Evolutionary conservation across 2,113 vertebrate genomes (phyloP).

Genomic region (Sigmodon hispidus): DNA sequence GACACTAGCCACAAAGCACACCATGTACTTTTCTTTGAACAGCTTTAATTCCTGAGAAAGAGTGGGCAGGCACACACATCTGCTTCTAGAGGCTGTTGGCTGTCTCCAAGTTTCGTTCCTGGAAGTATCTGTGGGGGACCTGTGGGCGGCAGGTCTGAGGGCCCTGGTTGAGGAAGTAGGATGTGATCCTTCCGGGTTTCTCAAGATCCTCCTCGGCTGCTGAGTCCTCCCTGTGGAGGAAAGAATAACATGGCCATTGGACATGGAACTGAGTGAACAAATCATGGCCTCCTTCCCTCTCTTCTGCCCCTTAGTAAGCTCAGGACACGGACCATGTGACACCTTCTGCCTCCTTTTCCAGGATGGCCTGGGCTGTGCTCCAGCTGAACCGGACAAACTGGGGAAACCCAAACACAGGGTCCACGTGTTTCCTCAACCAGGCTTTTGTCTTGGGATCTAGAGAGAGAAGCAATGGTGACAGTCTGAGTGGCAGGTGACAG

Average conservation of each 20-base stretch:
- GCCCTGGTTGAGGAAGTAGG: conserved; percentile 68
- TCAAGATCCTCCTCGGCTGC: conserved; percentile 77
- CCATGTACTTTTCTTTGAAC: neutral
- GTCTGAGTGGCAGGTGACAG: neutral
- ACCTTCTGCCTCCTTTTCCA: conserved; percentile 89
- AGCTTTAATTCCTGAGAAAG: conserved; percentile 54
- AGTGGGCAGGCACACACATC: neutral
- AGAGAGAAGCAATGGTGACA: neutral
- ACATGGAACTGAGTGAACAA: too few relatives aligned
- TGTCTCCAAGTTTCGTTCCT: conserved; percentile 88
- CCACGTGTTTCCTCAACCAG: conserved; percentile 90
- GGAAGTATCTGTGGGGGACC: conserved; percentile 89
- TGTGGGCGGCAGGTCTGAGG: neutral
- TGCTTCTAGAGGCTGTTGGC: conserved; percentile 77
- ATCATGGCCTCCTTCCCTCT: neutral
- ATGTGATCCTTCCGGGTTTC: conserved; percentile 71
- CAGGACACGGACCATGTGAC: conserved; percentile 87
- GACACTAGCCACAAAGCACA: neutral
- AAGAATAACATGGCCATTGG: neutral
- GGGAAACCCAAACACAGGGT: conserved; percentile 93
- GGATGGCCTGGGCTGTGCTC: conserved; percentile 92
- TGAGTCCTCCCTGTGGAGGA: conserved; percentile 87
- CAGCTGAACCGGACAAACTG: conserved; percentile 96
- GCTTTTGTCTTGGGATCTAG: conserved; percentile 95
- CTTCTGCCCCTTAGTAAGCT: too few relatives aligned